These are phyloP conservation scores for Cyrtodaria siliqua DNA, from an alignment of 2,888 invertebrate species.

Conservation along the genomic window DNA sequence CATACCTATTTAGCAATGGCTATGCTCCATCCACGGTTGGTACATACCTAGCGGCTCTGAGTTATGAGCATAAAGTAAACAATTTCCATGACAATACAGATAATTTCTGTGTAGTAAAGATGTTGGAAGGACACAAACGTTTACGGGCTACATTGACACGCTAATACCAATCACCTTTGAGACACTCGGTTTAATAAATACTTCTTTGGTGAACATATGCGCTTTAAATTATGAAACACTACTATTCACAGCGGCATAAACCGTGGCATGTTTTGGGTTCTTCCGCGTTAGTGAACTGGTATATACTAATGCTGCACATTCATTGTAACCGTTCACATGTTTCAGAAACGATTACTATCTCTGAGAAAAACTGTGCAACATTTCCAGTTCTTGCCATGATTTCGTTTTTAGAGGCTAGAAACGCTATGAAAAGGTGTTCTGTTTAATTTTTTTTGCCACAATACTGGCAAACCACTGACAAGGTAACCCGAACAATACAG, in stretches of 20 bases:
- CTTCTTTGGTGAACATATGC: conserved; percentile 22
- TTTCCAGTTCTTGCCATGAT: conserved; percentile 21
- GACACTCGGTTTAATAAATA: neutral
- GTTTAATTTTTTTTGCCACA: conserved; percentile 28
- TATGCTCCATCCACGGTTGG: neutral
- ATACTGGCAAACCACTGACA: conserved; percentile 27
- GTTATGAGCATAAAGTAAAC: conserved; percentile 3
- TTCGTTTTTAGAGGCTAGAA: neutral
- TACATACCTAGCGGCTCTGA: conserved; percentile 2
- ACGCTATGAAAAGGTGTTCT: neutral
- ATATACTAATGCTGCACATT: neutral
- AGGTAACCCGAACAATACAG: conserved; percentile 25
- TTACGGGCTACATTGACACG: neutral
- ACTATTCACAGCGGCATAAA: conserved; percentile 30
- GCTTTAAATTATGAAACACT: conserved; percentile 19
- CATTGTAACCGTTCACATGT: conserved; percentile 11
- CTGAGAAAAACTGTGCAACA: neutral
- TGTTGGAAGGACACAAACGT: conserved; percentile 3
- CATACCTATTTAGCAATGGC: neutral
- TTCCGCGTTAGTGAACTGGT: conserved; percentile 32
- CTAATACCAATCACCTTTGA: neutral
- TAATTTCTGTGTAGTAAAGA: neutral
- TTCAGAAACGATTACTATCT: conserved; percentile 4
- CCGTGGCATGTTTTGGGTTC: conserved; percentile 38
- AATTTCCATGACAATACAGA: neutral